Evolutionary conservation across 2,888 invertebrate genomes (phyloP), one percentile per base, ranked within the genome.

Genomic region (Microplitis deprimator): DNA sequence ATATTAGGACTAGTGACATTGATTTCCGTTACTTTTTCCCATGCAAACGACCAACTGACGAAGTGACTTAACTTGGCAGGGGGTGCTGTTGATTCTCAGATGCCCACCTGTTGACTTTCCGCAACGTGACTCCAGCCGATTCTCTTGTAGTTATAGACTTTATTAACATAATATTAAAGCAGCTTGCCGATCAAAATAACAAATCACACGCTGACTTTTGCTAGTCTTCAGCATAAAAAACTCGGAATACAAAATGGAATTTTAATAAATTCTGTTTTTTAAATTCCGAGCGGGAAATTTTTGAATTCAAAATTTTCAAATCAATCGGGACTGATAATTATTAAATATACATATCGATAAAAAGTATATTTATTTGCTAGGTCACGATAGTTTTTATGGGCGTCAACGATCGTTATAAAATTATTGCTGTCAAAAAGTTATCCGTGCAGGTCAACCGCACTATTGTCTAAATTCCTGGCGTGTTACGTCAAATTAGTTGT

Each of bases 11-110:
- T 29, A 29, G 50, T 50, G 50, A 84, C 83, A 85, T 83, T 84
- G 87, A 88, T 88, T 88, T 88, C 89, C 87, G 89, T 89, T 89
- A 89, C 86, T 88, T 89, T 89, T 89, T 89, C 89, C 89, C 89
- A 89, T 87, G 83, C 83, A 81, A 87, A 85, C 85, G 84, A 84
- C 87, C 88, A 88, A 87, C 87, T 86, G 87, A 88, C 50, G 50
- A 50, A 50, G 50, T 50, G 50, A 50, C 50, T 50, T 50, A 13
- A 50, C 88, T 85, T 86, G 77, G 84, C 85, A 84, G 88, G 88
- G 88, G 88, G 88, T 87, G 84, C 62, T 50, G 80, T 79, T 80
- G 79, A 82, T 72, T 78, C 82, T 84, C 84, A 85, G 83, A 85
- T 87, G 74, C 88, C 89, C 89, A 89, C 89, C 89, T 89, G 89